A percentile compares a stretch with the other conserved stretches of the same genome.
These are phyloP conservation scores for Megaceryle alcyon DNA, from an alignment of 2,797 vertebrate genomes.

Conservation along the genomic window DNA sequence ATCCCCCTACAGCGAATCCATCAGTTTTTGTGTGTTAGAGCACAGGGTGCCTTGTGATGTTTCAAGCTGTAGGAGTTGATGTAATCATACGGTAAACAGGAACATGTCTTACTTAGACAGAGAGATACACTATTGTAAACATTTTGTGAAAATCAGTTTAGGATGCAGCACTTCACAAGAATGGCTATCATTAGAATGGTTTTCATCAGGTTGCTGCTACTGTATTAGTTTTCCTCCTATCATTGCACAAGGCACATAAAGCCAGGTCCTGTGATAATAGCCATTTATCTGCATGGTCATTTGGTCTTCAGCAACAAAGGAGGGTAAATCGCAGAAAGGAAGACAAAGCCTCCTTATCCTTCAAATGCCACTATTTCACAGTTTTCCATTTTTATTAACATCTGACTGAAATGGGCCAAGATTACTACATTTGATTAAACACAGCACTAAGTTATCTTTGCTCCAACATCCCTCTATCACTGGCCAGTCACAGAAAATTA, in stretches of 20 bases:
- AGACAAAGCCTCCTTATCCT: not conserved
- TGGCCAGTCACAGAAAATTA: not conserved
- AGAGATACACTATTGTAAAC: not conserved
- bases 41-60: not conserved
- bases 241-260: not conserved
- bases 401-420: not conserved
- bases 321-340: not conserved
- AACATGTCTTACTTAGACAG: not conserved
- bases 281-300: not conserved
- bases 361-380: not conserved
- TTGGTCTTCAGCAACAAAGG: not conserved
- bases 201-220: constrained; percentile 17
- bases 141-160: not conserved
- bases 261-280: not conserved
- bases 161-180: not conserved
- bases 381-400: not conserved
- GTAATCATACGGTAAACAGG: not conserved
- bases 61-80: not conserved
- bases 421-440: not conserved
- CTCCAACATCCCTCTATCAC: rapidly evolving
- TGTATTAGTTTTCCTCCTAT: constrained; percentile 36
- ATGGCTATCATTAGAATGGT: not conserved
- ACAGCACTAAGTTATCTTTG: not conserved
- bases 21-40: not conserved
- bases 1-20: not conserved